Evolutionary conservation across 2,797 vertebrate species (phyloP), one percentile per base, ranked within the genome.

Genomic region (Rhynchonycteris naso): DNA sequence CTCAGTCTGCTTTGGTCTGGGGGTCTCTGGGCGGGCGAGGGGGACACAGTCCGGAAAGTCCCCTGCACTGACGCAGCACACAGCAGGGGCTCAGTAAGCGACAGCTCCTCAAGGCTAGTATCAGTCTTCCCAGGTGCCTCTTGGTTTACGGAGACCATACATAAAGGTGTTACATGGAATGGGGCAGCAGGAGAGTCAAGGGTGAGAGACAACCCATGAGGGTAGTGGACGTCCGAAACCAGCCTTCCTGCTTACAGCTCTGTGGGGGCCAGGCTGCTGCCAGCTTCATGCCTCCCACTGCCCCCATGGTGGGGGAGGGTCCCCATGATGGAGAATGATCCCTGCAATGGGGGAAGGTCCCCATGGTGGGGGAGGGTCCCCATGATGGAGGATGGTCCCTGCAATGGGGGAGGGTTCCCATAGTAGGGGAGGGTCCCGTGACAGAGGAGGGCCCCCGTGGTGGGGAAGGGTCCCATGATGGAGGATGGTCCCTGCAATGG

Each of bases 41-140:
- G 14, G 81, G 26, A 26, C 0, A 28, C 43, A 21, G 58, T 15
- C 0, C 0, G 1, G 18, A n/a, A 3, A 1, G 4, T 21, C 18
- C 52, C 76, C 28, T 5, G 18, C 18, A 8, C n/a, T 58, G 52
- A 2, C 0, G 0, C 1, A 28, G 75, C 22, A 16, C 0, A 0
- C n/a, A 59, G 30, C 47, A 22, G 59, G n/a, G 21, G 11, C 80
- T 66, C 47, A 10, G 0, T 11, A 75, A 86, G 35, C 2, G 28
- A 16, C n/a, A 2, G 14, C 8, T 21, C 12, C 30, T 24, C 0
- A 0, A 9, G 15, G 30, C 52, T 14, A 13, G 26, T 4, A 13
- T 65, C 13, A 28, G 33, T 7, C 78, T 54, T 38, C 52, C 30
- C 50, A 3, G 38, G 2, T 47, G 43, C 35, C 35, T 61, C 61